Conservation (phyloP, 2,113 vertebrate species). For the Peromyscus californicus region DNA sequence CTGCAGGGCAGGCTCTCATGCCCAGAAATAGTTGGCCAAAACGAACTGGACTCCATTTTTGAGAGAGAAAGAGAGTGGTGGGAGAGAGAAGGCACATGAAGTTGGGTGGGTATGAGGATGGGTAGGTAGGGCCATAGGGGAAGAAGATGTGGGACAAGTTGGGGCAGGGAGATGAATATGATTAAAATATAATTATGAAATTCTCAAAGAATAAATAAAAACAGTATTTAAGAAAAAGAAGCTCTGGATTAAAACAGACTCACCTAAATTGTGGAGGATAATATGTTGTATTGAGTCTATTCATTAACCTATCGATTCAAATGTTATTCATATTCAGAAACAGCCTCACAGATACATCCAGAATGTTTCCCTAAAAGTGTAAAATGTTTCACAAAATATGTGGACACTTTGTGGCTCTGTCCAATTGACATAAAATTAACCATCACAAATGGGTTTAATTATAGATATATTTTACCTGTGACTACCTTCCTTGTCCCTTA, state of each 20-base stretch:
- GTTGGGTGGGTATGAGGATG: background rate
- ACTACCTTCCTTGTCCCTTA: background rate
- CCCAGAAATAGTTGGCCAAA: background rate
- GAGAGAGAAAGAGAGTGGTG: background rate
- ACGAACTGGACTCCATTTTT: background rate
- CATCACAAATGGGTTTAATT: background rate
- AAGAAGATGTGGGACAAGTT: background rate
- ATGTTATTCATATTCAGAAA: conserved; percentile 7
- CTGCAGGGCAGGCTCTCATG: background rate
- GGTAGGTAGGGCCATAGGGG: background rate
- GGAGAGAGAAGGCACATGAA: background rate
- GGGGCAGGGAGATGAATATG: background rate
- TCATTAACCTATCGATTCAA: background rate
- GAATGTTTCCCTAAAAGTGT: conserved; percentile 29
- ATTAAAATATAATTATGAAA: background rate
- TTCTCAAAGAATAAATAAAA: background rate
- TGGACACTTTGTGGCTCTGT: background rate
- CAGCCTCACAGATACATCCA: background rate
- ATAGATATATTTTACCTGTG: background rate
- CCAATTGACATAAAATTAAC: background rate
- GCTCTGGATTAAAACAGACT: background rate
- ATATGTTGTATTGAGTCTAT: background rate
- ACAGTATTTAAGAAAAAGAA: background rate
- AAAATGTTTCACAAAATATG: background rate
- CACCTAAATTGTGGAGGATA: background rate